Base-by-base conservation (phyloP, 2,888 invertebrate genomes). In the Apamea monoglypha region DNA sequence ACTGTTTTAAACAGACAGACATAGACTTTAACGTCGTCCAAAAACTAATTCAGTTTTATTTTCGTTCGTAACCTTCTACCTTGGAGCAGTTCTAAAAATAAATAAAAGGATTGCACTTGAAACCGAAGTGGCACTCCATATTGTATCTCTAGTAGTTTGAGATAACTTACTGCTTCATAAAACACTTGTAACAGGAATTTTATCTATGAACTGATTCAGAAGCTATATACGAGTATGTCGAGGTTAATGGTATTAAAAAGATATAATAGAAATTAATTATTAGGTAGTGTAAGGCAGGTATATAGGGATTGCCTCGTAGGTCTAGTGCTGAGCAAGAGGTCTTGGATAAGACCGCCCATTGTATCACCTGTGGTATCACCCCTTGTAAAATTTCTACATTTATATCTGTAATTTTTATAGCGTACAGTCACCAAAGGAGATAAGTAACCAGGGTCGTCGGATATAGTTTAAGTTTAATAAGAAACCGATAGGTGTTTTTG, bases 41-140 rank as follows among this genome's bases (percentile, higher is more conserved):
- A 76, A 56, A 73, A 59, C 40, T 36, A 44, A 69, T 67, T 21
- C n/a, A 59, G 8, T 72, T 74, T 68, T 72, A 74, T 85, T 85
- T 85, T 67, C 29, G 64, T 69, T 14, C 71, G 32, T 83, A 88
- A 89, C 88, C 88, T 89, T 88, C 78, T 79, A 82, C 87, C 84
- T 88, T 88, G 90, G 80, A 87, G 85, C 80, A 32, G 47, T 67
- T 81, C 86, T 80, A 88, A 70, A 87, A 83, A 90, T 91, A 91
- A 69, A 78, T 25, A 50, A 81, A 90, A 89, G 91, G 90, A 85
- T 91, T 90, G 77, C 87, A 87, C 90, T 91, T 83, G 85, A 89
- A 76, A 69, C 8, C 29, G 29, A 86, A 89, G 87, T 86, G 72
- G 79, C 76, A 83, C 88, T 88, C 64, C 71, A 68, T 53, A 79